phyloP scores from a whole-genome alignment of 1,140 invertebrate species.

The Gerris buenoi region DNA sequence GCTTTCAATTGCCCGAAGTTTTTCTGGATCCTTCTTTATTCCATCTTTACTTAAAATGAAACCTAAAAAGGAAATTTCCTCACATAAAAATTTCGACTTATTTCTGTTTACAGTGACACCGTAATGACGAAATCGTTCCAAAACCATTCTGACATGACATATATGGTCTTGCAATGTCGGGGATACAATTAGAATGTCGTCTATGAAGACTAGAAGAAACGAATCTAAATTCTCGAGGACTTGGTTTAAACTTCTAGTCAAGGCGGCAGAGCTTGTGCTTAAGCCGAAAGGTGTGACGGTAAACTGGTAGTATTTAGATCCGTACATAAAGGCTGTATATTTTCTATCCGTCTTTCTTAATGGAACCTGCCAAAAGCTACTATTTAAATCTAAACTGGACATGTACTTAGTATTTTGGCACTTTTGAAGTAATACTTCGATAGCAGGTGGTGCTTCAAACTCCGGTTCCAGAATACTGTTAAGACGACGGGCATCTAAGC shows the following conservation, averaged over 20 bases:
- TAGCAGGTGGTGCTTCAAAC: neutral
- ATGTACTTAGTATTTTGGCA: neutral
- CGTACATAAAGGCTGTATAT: neutral
- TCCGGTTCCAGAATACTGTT: neutral
- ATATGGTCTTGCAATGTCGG: neutral
- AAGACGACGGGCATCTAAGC: neutral
- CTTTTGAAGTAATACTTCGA: neutral
- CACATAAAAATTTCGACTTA: neutral
- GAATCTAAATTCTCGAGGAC: neutral
- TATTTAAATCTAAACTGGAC: neutral
- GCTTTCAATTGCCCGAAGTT: neutral
- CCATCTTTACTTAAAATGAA: neutral
- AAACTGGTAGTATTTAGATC: neutral
- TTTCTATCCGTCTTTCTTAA: neutral
- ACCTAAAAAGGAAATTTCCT: neutral
- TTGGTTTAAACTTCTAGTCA: neutral
- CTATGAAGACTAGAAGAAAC: neutral
- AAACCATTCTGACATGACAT: neutral
- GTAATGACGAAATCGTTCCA: neutral
- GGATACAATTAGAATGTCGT: neutral
- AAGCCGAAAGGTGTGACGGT: neutral
- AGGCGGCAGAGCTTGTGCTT: neutral
- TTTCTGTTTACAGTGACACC: neutral
- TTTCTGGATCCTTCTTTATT: neutral
- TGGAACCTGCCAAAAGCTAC: neutral